A percentile compares a stretch with the other conserved stretches of the same genome.
These are phyloP conservation scores for Frankliniella fusca DNA, from an alignment of 2,888 invertebrate genomes.

Conservation along the genomic window DNA sequence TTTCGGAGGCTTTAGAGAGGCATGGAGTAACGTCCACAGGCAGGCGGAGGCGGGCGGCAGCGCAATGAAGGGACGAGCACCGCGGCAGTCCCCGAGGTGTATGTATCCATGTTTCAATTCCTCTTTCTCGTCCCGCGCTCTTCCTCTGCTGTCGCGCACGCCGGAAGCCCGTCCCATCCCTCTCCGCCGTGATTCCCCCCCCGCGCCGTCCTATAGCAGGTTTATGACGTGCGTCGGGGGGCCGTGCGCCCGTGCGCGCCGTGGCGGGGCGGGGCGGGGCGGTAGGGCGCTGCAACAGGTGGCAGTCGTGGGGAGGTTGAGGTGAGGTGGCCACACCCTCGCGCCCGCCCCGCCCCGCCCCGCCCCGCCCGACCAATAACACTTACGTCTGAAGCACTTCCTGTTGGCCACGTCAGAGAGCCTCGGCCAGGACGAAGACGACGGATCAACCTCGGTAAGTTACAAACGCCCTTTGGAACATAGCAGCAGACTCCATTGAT, in stretches of 20 bases:
- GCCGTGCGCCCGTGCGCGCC: neutral
- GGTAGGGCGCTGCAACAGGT: neutral
- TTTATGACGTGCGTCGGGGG: neutral
- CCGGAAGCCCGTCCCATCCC: neutral
- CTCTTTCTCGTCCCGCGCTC: neutral
- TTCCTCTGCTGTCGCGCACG: neutral
- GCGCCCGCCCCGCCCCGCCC: neutral
- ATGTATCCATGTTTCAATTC: neutral
- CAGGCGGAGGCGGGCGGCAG: neutral
- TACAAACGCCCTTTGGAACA: too few species aligned
- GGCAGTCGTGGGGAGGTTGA: neutral
- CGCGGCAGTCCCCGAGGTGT: neutral
- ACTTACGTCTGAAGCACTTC: neutral
- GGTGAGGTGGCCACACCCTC: neutral
- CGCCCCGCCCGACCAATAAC: neutral
- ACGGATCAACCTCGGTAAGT: too few species aligned
- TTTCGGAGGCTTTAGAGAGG: neutral
- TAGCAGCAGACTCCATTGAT: too few species aligned
- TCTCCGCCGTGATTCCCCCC: neutral
- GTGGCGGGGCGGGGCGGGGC: neutral
- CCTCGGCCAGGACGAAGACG: neutral
- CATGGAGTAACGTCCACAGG: neutral
- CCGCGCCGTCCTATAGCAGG: neutral
- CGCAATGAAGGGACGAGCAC: neutral
- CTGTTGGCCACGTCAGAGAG: neutral